Conservation (phyloP, 2,113 vertebrate genomes). For the Callaeas wilsoni region DNA sequence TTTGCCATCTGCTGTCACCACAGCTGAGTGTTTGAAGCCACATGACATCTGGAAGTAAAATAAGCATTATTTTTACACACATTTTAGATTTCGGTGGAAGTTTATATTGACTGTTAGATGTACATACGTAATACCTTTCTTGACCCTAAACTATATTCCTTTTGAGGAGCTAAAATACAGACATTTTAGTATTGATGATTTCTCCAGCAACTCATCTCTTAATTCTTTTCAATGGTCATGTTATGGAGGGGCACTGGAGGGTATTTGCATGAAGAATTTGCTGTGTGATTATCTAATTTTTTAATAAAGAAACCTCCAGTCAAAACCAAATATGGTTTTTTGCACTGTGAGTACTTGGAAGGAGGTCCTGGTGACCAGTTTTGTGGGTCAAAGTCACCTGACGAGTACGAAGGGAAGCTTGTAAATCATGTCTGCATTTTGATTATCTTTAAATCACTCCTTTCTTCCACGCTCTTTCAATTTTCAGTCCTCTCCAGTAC, state of each 20-base stretch:
- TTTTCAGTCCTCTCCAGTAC: background rate
- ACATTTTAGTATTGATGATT: background rate
- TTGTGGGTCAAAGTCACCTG: background rate
- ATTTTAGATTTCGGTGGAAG: background rate
- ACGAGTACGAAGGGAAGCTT: background rate
- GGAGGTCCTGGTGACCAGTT: background rate
- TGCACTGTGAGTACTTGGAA: background rate
- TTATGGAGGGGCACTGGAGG: background rate
- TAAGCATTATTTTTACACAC: background rate
- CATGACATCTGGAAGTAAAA: slow-evolving; percentile 78
- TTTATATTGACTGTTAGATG: background rate
- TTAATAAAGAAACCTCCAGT: background rate
- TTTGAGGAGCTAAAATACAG: background rate
- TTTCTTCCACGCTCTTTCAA: background rate
- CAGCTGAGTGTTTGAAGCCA: slow-evolving; percentile 84
- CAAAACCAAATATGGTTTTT: background rate
- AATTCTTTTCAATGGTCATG: background rate
- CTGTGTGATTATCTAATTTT: background rate
- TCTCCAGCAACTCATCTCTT: background rate
- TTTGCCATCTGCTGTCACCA: slow-evolving; percentile 83
- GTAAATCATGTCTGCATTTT: background rate
- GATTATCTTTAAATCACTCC: background rate
- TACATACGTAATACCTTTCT: background rate
- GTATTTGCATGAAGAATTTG: background rate
- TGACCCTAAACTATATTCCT: background rate